These are phyloP conservation scores for Tetrax tetrax DNA, from an alignment of 2,113 vertebrate species.

Conservation along the genomic window DNA sequence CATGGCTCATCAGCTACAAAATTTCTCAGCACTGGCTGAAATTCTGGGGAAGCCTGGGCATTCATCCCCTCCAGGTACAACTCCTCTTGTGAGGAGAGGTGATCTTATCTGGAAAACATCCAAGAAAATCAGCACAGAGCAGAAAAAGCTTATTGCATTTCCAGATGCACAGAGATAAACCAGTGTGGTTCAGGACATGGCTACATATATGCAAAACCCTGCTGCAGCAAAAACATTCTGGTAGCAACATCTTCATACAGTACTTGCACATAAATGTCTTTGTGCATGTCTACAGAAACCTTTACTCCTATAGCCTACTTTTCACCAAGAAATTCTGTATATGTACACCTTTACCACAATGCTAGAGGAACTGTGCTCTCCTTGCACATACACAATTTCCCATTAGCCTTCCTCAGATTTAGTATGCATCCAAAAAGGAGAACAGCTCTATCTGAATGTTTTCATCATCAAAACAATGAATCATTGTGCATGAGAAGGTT, in stretches of 20 bases:
- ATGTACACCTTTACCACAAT: not conserved
- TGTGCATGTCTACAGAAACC: not conserved
- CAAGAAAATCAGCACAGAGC: not conserved
- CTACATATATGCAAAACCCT: not conserved
- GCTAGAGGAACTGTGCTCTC: not conserved
- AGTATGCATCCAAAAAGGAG: not conserved
- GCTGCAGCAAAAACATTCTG: not conserved
- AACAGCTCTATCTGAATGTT: conserved; percentile 8
- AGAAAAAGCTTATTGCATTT: not conserved
- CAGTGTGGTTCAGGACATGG: not conserved
- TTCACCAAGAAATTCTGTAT: not conserved
- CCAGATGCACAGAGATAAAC: not conserved
- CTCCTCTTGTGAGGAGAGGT: too few relatives aligned
- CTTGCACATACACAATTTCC: not conserved
- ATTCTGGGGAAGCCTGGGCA: not conserved
- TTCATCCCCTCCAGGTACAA: not conserved
- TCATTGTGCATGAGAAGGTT: conserved; percentile 33
- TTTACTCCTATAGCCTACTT: not conserved
- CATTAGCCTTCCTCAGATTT: conserved; percentile 23
- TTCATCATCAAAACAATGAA: conserved; percentile 13
- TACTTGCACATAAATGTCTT: not conserved
- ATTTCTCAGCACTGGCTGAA: not conserved
- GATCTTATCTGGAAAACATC: not conserved
- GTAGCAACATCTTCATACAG: not conserved
- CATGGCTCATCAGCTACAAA: not conserved